Evolutionary conservation across 1,140 invertebrate species (phyloP).

Genomic region (Drosophila neocordata): DNA sequence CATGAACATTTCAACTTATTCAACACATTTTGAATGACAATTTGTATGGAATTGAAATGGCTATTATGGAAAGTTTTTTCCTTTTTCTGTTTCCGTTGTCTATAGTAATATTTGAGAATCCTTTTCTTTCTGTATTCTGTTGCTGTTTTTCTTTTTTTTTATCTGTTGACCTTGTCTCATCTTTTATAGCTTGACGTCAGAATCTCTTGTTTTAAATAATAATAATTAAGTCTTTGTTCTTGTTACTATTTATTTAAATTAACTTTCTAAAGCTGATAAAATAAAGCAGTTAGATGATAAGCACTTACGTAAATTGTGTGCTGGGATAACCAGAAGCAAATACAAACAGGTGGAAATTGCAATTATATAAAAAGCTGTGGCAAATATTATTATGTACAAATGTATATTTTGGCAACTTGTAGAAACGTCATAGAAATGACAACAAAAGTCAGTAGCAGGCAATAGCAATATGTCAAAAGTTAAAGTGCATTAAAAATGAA

Average conservation of each 20-base stretch:
- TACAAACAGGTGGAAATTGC: background rate
- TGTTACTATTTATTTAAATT: slow-evolving; percentile 33
- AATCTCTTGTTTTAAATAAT: background rate
- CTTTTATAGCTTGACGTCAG: background rate
- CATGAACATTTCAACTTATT: background rate
- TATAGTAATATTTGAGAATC: background rate
- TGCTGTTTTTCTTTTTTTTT: background rate
- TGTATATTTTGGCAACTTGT: background rate
- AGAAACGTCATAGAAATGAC: background rate
- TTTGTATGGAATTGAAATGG: background rate
- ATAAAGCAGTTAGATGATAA: slow-evolving; percentile 24
- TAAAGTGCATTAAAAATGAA: background rate
- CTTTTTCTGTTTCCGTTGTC: background rate
- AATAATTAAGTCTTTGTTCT: background rate
- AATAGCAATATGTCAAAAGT: background rate
- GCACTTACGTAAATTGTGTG: slow-evolving; percentile 8
- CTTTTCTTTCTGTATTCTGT: background rate
- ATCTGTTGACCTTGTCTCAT: background rate
- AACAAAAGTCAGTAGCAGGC: background rate
- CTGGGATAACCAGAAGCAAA: background rate
- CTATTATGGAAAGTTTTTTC: background rate
- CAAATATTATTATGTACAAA: background rate
- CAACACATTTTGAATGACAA: slow-evolving; percentile 2
- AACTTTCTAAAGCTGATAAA: slow-evolving; percentile 58
- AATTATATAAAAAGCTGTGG: background rate